A percentile compares a stretch with the other conserved stretches of the same genome.
Conservation (phyloP, 92 coral and sea anemone genomes). For the Epizoanthus stellaris region DNA sequence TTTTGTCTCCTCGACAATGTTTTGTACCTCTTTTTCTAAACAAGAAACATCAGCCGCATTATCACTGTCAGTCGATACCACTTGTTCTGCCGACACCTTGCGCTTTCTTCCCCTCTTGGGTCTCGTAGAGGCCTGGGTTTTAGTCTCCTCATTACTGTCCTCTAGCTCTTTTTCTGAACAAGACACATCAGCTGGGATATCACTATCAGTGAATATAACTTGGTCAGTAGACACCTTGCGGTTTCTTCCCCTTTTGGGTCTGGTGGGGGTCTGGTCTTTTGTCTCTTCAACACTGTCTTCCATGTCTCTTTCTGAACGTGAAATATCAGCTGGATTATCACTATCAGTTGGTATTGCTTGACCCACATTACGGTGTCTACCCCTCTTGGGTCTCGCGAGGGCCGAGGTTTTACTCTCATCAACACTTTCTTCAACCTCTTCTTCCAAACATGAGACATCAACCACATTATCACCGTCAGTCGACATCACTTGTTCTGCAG, state of each 20-base stretch:
- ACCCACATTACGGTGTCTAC: slow-evolving; percentile 26
- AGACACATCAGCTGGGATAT: neutral
- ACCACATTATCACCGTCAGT: neutral
- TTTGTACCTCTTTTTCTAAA: neutral
- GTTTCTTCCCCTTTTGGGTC: slow-evolving; percentile 19
- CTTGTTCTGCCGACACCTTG: neutral
- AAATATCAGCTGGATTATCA: neutral
- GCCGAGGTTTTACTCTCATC: neutral
- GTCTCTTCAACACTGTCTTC: slow-evolving; percentile 1
- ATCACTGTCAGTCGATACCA: neutral
- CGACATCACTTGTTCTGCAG: neutral
- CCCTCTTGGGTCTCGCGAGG: neutral
- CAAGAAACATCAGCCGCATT: neutral
- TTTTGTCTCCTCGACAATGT: too few relatives aligned
- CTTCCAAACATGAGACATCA: neutral
- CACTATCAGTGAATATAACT: neutral
- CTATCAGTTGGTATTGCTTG: neutral
- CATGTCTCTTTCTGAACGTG: slow-evolving; percentile 10
- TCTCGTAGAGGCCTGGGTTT: neutral
- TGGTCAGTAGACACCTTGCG: slow-evolving; percentile 28
- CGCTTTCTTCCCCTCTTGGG: slow-evolving; percentile 15
- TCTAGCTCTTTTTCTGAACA: neutral
- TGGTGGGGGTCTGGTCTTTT: neutral
- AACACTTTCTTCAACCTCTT: slow-evolving; percentile 5
- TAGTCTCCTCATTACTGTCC: neutral